Conservation (phyloP, 2,888 invertebrate genomes). For the Sycophila texana region DNA sequence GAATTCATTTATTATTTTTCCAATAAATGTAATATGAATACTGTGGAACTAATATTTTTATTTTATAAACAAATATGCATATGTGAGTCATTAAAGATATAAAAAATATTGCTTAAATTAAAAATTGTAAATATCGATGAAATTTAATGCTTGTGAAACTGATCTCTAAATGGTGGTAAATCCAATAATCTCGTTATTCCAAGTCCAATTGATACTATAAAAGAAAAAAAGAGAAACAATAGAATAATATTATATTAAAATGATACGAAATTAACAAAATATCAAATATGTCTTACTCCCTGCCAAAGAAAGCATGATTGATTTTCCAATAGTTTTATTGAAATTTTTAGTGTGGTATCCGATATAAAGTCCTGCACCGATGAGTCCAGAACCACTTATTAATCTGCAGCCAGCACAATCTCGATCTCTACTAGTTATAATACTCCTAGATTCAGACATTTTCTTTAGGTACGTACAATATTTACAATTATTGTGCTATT, state of each 20-base stretch:
- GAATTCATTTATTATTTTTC: too few relatives aligned
- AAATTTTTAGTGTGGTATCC: slow-evolving; percentile 78
- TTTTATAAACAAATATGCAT: too few relatives aligned
- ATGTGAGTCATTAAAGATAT: too few relatives aligned
- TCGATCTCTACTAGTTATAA: slow-evolving; percentile 74
- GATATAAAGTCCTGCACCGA: slow-evolving; percentile 81
- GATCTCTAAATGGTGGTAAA: slow-evolving; percentile 69
- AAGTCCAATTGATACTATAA: slow-evolving; percentile 79
- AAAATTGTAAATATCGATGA: too few relatives aligned
- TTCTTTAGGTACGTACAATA: not conserved
- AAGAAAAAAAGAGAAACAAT: slow-evolving; percentile 36
- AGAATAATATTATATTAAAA: not conserved
- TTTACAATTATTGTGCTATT: not conserved
- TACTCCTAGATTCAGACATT: slow-evolving; percentile 58
- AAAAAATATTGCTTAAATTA: too few relatives aligned
- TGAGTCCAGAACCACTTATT: slow-evolving; percentile 79
- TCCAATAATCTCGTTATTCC: slow-evolving; percentile 80
- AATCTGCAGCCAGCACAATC: slow-evolving; percentile 81
- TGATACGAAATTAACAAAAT: slow-evolving; percentile 6
- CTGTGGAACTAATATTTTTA: too few relatives aligned
- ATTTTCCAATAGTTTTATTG: slow-evolving; percentile 76
- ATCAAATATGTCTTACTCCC: slow-evolving; percentile 73
- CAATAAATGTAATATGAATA: too few relatives aligned
- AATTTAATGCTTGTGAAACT: slow-evolving; percentile 31
- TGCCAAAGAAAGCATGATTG: slow-evolving; percentile 76